These are phyloP conservation scores for Cephus sareptanus DNA, from an alignment of 2,888 invertebrate genomes.

Conservation along the genomic window DNA sequence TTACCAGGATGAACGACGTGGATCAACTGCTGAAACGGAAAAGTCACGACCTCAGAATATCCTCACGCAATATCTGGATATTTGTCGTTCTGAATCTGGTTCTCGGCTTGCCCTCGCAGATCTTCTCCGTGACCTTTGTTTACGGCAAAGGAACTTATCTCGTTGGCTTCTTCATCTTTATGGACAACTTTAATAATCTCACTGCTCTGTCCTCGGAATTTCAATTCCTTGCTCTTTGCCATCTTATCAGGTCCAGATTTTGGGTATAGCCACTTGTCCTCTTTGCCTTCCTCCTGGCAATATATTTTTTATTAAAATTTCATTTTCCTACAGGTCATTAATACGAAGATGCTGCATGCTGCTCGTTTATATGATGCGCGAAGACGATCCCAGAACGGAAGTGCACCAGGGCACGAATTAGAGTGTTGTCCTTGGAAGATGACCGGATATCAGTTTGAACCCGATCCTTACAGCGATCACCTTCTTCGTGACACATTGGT, in stretches of 20 bases:
- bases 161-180: conserved; percentile 7
- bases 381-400: not conserved
- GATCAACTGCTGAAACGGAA: not conserved
- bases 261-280: not conserved
- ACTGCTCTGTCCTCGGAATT: conserved; percentile 11
- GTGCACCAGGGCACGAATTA: not conserved
- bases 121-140: conserved; percentile 8
- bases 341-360: not conserved
- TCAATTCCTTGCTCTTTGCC: conserved; percentile 16
- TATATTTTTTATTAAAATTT: not conserved
- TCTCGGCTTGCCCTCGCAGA: conserved; percentile 9
- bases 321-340: not conserved
- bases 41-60: not conserved
- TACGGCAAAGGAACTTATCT: not conserved
- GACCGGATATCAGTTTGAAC: not conserved
- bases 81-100: conserved; percentile 5
- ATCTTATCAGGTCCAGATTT: conserved; percentile 9
- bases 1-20: conserved; percentile 2
- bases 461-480: not conserved
- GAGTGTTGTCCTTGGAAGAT: not conserved
- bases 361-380: not conserved
- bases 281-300: not conserved
- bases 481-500: not conserved
- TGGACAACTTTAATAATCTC: conserved; percentile 13
- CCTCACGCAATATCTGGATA: conserved; percentile 6